Evolutionary conservation across 2,888 invertebrate genomes (phyloP).

Genomic region (Polylopha cassiicola): DNA sequence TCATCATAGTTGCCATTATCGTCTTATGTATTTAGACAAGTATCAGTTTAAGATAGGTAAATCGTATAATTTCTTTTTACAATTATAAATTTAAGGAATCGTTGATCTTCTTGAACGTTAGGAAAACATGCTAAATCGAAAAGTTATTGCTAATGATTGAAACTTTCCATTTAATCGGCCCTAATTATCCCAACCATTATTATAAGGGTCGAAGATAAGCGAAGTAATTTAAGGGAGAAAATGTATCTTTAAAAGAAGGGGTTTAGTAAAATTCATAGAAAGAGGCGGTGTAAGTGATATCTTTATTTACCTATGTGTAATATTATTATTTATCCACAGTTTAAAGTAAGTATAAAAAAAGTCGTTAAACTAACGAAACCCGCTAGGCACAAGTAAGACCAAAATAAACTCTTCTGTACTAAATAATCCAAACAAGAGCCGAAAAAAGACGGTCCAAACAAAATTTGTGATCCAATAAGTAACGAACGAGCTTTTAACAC

Average conservation of each 20-base stretch:
- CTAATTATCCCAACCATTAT: constrained; percentile 36
- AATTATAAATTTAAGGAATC: constrained; percentile 10
- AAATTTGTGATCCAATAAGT: no score
- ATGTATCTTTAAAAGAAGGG: constrained; percentile 19
- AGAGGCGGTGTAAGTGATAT: no score
- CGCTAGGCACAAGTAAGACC: no score
- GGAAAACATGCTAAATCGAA: constrained; percentile 33
- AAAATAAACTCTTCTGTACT: no score
- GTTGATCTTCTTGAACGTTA: constrained; percentile 17
- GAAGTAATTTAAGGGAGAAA: constrained; percentile 27
- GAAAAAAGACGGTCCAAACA: no score
- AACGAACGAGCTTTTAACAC: constrained; percentile 10
- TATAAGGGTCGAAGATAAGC: constrained; percentile 35
- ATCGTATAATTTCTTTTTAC: constrained; percentile 6
- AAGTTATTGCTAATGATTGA: constrained; percentile 46
- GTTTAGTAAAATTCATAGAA: no score
- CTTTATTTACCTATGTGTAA: no score
- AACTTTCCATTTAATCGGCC: constrained; percentile 45
- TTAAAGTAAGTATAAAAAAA: no score
- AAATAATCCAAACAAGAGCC: constrained; percentile 10
- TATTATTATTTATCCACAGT: no score
- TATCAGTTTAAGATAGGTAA: constrained; percentile 4
- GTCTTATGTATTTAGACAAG: not conserved
- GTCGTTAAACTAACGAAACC: no score
- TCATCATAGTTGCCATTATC: constrained; percentile 14